These are phyloP conservation scores for Clarias pachynema DNA, from an alignment of 2,797 vertebrate genomes.

Conservation along the genomic window DNA sequence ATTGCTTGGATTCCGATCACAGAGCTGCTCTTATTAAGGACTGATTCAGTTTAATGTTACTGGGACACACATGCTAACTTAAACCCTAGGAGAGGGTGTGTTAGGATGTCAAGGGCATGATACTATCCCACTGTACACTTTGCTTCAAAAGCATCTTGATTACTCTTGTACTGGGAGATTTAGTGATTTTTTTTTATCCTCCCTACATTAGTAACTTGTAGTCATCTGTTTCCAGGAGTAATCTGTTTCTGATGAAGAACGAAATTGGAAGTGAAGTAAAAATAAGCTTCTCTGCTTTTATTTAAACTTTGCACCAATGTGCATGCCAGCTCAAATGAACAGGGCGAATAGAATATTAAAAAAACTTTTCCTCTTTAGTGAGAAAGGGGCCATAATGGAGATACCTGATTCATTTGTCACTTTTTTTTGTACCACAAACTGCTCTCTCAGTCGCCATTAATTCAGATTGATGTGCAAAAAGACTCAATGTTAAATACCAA, in stretches of 20 bases:
- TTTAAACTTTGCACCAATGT: not conserved
- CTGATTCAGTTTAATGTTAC: constrained; percentile 45
- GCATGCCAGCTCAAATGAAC: not conserved
- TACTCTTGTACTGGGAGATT: not conserved
- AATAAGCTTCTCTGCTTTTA: constrained; percentile 24
- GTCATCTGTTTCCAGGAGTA: constrained; percentile 26
- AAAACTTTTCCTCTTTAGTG: not conserved
- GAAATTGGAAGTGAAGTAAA: constrained; percentile 27
- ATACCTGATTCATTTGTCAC: not conserved
- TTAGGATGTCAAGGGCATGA: not conserved
- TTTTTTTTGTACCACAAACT: constrained; percentile 62
- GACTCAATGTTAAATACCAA: constrained; percentile 10
- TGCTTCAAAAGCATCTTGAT: not conserved
- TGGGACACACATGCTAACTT: constrained; percentile 38
- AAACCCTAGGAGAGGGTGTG: constrained; percentile 34
- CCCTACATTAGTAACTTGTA: constrained; percentile 3
- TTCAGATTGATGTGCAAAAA: not conserved
- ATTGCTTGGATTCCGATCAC: constrained; percentile 57
- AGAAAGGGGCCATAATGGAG: not conserved
- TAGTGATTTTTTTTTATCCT: not conserved
- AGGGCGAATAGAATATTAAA: not conserved
- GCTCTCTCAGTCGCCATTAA: constrained; percentile 57
- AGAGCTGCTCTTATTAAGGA: constrained; percentile 42
- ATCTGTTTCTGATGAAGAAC: constrained; percentile 42
- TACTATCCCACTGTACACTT: not conserved